Conservation (phyloP, 92 coral and sea anemone species). For the Diadumene lineata region DNA sequence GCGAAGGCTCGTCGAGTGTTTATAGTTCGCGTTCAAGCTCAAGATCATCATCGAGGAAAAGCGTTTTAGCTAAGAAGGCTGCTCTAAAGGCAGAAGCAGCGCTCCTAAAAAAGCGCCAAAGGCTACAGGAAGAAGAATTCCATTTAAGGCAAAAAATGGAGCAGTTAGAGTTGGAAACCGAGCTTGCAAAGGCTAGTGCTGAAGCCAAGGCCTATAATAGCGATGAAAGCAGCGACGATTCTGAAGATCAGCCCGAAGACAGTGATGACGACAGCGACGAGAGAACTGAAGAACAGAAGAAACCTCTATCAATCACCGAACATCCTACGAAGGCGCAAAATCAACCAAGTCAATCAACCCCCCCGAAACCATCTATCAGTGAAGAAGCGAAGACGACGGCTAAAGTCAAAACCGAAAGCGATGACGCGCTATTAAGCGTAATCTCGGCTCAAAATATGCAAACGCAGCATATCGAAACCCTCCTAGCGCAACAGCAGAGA, state of each 20-base stretch:
- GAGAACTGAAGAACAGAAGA: too few species aligned
- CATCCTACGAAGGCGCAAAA: too few species aligned
- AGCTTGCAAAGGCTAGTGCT: constrained; percentile 45
- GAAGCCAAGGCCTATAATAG: constrained; percentile 34
- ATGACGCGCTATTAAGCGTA: constrained; percentile 6
- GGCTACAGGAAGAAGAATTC: constrained; percentile 47
- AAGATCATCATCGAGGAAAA: constrained; percentile 24
- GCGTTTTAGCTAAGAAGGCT: constrained; percentile 37
- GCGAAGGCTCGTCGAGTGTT: background rate
- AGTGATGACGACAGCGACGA: too few species aligned
- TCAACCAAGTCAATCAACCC: too few species aligned
- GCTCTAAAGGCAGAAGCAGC: constrained; percentile 42
- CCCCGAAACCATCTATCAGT: too few species aligned
- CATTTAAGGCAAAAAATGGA: constrained; percentile 36
- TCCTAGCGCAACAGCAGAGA: constrained; percentile 52
- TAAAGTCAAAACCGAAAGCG: constrained; percentile 8
- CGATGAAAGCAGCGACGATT: background rate
- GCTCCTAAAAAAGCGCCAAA: constrained; percentile 30
- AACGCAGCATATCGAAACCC: constrained; percentile 13
- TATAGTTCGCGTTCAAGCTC: constrained; percentile 14
- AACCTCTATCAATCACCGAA: too few species aligned
- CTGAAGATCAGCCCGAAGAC: background rate
- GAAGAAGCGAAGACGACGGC: too few species aligned
- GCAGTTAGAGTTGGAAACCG: constrained; percentile 50
- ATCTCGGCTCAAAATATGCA: constrained; percentile 31